Conservation (phyloP, 2,113 vertebrate genomes). For the Cavia porcellus region DNA sequence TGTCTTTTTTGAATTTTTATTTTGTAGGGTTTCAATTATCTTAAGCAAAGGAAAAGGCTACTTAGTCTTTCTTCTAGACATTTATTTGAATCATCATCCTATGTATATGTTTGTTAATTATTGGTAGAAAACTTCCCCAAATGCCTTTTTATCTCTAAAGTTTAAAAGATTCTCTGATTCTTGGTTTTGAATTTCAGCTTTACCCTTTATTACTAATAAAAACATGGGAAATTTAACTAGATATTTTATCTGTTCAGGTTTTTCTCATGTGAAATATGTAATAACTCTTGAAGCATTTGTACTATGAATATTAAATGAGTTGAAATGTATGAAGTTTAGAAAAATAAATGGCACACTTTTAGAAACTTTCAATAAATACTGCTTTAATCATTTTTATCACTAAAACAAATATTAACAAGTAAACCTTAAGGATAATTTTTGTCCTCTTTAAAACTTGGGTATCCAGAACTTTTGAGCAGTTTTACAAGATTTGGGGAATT, state of each 20-base stretch:
- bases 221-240: no score
- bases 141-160: no score
- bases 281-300: background rate
- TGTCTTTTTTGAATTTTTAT: no score
- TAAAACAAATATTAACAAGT: background rate
- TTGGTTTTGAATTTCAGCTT: no score
- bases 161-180: no score
- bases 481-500: background rate
- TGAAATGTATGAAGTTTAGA: background rate
- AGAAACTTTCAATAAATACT: background rate
- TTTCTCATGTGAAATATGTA: no score
- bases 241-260: no score
- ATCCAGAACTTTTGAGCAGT: no score
- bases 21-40: no score
- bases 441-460: background rate
- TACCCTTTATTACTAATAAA: no score
- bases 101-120: background rate
- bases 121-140: background rate
- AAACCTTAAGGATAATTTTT: background rate
- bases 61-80: background rate
- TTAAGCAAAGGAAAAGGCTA: no score
- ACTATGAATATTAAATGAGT: background rate
- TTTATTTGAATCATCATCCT: background rate
- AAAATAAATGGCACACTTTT: background rate
- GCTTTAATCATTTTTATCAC: background rate